Conservation (phyloP, 2,888 invertebrate species). For the Cheilosia variabilis region DNA sequence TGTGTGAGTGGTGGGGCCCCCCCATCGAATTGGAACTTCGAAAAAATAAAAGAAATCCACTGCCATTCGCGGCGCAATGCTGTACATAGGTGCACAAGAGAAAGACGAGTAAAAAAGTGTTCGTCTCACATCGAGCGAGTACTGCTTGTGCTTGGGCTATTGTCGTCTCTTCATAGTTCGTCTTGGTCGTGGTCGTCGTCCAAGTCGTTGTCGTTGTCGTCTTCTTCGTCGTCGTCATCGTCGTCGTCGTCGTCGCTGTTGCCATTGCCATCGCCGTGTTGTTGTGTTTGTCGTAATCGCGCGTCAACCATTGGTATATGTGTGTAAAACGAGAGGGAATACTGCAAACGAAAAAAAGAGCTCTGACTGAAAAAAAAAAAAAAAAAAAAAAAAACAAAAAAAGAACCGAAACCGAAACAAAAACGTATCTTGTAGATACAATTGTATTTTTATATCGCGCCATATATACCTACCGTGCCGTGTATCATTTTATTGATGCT, state of each 20-base stretch:
- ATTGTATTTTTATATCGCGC: constrained; percentile 75
- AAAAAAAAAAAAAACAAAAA: no score
- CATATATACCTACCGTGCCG: constrained; percentile 68
- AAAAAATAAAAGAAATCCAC: constrained; percentile 68
- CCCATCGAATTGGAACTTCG: constrained; percentile 69
- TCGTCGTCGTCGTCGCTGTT: constrained; percentile 27
- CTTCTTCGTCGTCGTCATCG: constrained; percentile 16
- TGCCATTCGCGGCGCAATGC: constrained; percentile 27
- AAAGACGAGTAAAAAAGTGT: constrained; percentile 61
- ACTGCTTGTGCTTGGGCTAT: constrained; percentile 62
- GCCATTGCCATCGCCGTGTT: constrained; percentile 22
- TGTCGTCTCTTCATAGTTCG: constrained; percentile 71
- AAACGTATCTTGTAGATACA: constrained; percentile 73
- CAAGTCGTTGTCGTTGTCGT: constrained; percentile 26
- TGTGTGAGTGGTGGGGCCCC: constrained; percentile 38
- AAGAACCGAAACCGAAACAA: constrained; percentile 29
- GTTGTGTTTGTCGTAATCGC: constrained; percentile 58
- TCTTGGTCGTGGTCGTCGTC: constrained; percentile 69
- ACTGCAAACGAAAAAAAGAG: constrained; percentile 66
- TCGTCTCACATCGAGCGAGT: constrained; percentile 51
- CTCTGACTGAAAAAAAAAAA: constrained; percentile 46
- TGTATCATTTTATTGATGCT: constrained; percentile 83
- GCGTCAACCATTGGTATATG: constrained; percentile 63
- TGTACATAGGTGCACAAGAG: constrained; percentile 48
- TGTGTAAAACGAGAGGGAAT: constrained; percentile 75